Evolutionary conservation across 2,888 invertebrate species (phyloP), one percentile per base, ranked within the genome.

Genomic region (Drosophila bunnanda): DNA sequence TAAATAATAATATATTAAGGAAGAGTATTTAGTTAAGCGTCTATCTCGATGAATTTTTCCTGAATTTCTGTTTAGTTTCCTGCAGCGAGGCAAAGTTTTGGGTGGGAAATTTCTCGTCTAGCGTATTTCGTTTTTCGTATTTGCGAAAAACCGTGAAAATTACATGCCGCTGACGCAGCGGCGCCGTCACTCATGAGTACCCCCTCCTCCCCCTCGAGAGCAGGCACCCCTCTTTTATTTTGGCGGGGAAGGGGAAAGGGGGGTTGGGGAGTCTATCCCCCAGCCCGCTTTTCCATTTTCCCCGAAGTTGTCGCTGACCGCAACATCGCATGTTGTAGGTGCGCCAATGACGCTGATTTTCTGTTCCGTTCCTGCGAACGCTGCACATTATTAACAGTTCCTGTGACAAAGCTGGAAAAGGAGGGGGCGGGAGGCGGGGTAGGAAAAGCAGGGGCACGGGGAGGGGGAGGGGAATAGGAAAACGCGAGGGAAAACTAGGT

Each of bases 241-340:
- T 44, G 20, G n/a, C n/a, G n/a, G n/a, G n/a, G n/a, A n/a, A n/a
- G n/a, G n/a, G n/a, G n/a, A 38, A 12, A 13, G 2, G 13, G 1
- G 20, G 15, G 28, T 30, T 25, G 2, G 25, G 15, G 28, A 17
- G 38, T 4, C 34, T 20, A 32, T 25, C 22, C 32, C 13, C 55
- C 54, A 17, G 41, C 41, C 22, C 20, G 8, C 54, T 77, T 61
- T 70, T 53, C 70, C 67, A 64, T 68, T 77, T 30, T 32, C 59
- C 59, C 89, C 89, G 86, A 88, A 90, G 86, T 86, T 88, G 83
- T 81, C 70, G 76, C 80, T 75, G 75, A 90, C 90, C 90, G 65
- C 90, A 89, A 90, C 90, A 89, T 89, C 87, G 90, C 90, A 90
- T 90, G 88, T 90, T 90, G 89, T 90, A 89, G 89, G 89, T 90